These are phyloP conservation scores for Zaprionus nigranus DNA, from an alignment of 1,140 invertebrate genomes.

Conservation along the genomic window DNA sequence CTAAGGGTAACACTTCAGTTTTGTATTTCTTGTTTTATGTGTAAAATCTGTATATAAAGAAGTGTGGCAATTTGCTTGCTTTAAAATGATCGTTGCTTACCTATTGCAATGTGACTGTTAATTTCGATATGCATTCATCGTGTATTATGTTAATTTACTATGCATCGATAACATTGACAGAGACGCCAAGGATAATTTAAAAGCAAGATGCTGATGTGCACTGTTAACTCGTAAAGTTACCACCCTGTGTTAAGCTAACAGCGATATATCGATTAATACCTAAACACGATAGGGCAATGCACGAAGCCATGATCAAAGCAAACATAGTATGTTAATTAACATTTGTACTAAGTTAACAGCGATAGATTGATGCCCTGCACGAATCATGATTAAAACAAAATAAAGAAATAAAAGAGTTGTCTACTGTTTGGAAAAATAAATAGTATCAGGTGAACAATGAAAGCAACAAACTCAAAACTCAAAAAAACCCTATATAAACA, in stretches of 20 bases:
- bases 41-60: not conserved
- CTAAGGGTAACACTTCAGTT: not conserved
- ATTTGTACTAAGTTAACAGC: not conserved
- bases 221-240: too few species aligned
- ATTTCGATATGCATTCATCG: too few species aligned
- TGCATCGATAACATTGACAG: too few species aligned
- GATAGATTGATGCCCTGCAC: not conserved
- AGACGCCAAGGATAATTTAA: too few species aligned
- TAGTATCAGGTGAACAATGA: not conserved
- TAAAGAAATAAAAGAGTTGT: not conserved
- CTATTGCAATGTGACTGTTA: too few species aligned
- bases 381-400: not conserved
- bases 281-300: not conserved
- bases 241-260: not conserved
- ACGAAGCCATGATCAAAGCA: not conserved
- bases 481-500: not conserved
- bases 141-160: too few species aligned
- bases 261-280: not conserved
- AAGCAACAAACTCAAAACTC: not conserved
- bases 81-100: not conserved
- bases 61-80: not conserved
- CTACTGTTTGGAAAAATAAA: not conserved
- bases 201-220: too few species aligned
- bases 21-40: not conserved
- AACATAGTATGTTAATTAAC: not conserved